Percentiles rank a stretch among this genome's conserved stretches.
Evolutionary conservation across 2,113 vertebrate genomes (phyloP).

Genomic region (Donacobius atricapilla): DNA sequence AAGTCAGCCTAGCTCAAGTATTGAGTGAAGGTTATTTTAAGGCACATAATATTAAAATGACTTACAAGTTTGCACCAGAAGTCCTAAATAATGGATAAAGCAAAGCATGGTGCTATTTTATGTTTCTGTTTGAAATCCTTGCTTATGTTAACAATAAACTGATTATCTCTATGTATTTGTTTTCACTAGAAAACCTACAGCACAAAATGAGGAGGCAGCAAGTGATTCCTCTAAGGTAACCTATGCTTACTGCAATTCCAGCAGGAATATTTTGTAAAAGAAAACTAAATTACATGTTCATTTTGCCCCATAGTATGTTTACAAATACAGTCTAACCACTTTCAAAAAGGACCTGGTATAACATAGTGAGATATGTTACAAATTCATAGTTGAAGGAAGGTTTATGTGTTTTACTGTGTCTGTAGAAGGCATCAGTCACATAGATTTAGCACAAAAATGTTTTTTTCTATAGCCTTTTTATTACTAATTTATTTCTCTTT

Average conservation of each 20-base stretch:
- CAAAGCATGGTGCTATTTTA: not conserved
- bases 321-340: not conserved
- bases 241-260: not conserved
- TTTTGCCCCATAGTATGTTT: not conserved
- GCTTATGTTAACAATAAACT: not conserved
- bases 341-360: not conserved
- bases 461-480: not conserved
- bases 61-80: not conserved
- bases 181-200: constrained; percentile 52
- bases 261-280: not conserved
- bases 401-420: not conserved
- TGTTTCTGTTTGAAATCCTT: not conserved
- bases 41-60: not conserved
- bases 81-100: not conserved
- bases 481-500: not conserved
- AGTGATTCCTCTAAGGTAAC: constrained; percentile 65
- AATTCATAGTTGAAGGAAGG: not conserved
- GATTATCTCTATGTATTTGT: not conserved
- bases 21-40: not conserved
- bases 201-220: constrained; percentile 30
- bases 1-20: not conserved
- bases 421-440: not conserved
- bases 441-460: not conserved
- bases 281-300: not conserved
- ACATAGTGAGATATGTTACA: not conserved